Evolutionary conservation across 1,140 invertebrate genomes (phyloP).

Genomic region (Drosophila repletoides): DNA sequence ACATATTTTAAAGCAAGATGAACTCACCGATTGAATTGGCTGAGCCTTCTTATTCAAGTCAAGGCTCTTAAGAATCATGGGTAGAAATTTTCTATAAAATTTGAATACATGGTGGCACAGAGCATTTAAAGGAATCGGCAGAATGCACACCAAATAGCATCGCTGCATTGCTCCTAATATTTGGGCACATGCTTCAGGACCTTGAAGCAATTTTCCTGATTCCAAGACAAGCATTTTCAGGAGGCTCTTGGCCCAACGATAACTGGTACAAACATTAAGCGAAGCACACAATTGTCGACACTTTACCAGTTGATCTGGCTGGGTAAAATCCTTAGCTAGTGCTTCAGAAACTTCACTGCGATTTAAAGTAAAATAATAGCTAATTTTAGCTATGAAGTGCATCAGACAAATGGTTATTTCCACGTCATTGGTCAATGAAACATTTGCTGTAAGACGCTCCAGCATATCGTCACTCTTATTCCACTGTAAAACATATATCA

Average conservation of each 20-base stretch:
- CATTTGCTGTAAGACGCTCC: slow-evolving; percentile 56
- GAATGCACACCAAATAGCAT: slow-evolving; percentile 60
- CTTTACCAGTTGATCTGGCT: slow-evolving; percentile 7
- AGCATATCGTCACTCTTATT: slow-evolving; percentile 69
- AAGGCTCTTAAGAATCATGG: slow-evolving; percentile 46
- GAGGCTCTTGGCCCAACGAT: slow-evolving; percentile 61
- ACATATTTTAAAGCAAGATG: neutral
- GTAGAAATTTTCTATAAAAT: slow-evolving; percentile 58
- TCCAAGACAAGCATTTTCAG: slow-evolving; percentile 61
- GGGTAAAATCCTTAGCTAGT: slow-evolving; percentile 32
- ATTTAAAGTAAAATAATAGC: slow-evolving; percentile 62
- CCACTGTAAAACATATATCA: slow-evolving; percentile 40
- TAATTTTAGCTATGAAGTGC: slow-evolving; percentile 48
- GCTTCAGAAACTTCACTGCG: slow-evolving; percentile 26
- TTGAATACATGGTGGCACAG: slow-evolving; percentile 42
- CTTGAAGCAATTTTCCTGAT: slow-evolving; percentile 56
- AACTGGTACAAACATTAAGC: slow-evolving; percentile 50
- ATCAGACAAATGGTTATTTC: slow-evolving; percentile 47
- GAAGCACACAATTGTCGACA: slow-evolving; percentile 39
- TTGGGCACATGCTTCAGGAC: slow-evolving; percentile 12
- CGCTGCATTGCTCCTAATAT: slow-evolving; percentile 41
- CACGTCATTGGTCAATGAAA: slow-evolving; percentile 34
- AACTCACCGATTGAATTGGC: slow-evolving; percentile 26
- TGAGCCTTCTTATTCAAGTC: slow-evolving; percentile 16
- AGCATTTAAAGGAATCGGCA: slow-evolving; percentile 53